Percentiles rank a stretch among this genome's conserved stretches.
Conservation (phyloP, 1,140 invertebrate genomes). For the Neodiprion virginianus region DNA sequence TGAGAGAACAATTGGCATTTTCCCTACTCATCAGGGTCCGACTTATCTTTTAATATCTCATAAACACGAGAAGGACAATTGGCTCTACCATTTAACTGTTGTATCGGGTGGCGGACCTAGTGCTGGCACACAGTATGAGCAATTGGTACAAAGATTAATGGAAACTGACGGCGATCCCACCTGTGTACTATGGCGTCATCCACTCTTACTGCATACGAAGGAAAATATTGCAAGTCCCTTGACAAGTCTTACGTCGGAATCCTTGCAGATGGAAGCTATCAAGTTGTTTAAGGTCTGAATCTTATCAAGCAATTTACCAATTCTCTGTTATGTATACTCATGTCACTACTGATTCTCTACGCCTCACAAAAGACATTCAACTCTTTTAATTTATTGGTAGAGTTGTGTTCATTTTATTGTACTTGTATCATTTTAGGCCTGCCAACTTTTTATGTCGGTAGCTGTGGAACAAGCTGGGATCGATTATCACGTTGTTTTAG, state of each 20-base stretch:
- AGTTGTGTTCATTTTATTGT: slow-evolving; percentile 16
- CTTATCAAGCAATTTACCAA: not conserved
- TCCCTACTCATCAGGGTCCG: slow-evolving; percentile 89
- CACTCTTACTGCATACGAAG: slow-evolving; percentile 88
- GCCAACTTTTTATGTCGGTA: slow-evolving; percentile 93
- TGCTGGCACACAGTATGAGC: slow-evolving; percentile 93
- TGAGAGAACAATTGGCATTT: slow-evolving; percentile 88
- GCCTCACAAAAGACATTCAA: slow-evolving; percentile 14
- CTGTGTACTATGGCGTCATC: slow-evolving; percentile 94
- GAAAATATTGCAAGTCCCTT: slow-evolving; percentile 85
- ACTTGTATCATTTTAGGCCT: slow-evolving; percentile 70
- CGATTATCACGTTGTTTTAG: slow-evolving; percentile 93
- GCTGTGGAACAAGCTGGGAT: slow-evolving; percentile 93
- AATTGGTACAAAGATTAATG: slow-evolving; percentile 93
- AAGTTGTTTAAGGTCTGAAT: slow-evolving; percentile 88
- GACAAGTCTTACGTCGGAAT: slow-evolving; percentile 85
- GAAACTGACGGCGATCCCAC: slow-evolving; percentile 93
- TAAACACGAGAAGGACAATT: slow-evolving; percentile 90
- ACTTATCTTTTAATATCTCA: slow-evolving; percentile 90
- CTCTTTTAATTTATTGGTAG: not conserved
- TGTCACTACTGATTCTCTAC: not conserved
- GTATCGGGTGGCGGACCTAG: slow-evolving; percentile 90
- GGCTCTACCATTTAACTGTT: slow-evolving; percentile 94
- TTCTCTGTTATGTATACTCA: not conserved
- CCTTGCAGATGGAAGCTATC: slow-evolving; percentile 86